Evolutionary conservation across 2,888 invertebrate genomes (phyloP).

Genomic region (Polietes domitor): DNA sequence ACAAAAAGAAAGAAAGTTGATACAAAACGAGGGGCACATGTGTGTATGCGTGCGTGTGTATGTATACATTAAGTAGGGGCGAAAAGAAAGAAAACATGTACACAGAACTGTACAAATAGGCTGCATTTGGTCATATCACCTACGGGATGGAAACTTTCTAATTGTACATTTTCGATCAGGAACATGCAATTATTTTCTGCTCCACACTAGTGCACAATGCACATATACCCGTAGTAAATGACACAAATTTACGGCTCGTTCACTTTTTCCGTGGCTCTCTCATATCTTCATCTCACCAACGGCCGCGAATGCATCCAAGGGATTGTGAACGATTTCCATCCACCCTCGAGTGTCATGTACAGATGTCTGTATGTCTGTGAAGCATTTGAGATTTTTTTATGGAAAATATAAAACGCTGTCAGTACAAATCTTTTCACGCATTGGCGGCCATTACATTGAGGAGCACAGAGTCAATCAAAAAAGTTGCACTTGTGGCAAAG

Average conservation of each 20-base stretch:
- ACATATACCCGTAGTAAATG: conserved; percentile 39
- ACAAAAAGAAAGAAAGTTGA: no score
- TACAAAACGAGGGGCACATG: not conserved
- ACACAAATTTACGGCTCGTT: conserved; percentile 25
- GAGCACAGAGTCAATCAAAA: not conserved
- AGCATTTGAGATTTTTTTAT: no score
- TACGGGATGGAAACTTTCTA: no score
- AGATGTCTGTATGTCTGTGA: not conserved
- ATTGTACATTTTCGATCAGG: no score
- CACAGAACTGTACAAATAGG: no score
- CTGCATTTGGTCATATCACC: no score
- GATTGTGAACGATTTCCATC: no score
- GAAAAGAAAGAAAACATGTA: no score
- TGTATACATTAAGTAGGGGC: no score
- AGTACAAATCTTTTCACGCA: not conserved
- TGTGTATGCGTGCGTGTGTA: no score
- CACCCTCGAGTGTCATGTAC: not conserved
- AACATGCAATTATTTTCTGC: no score
- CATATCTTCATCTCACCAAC: not conserved
- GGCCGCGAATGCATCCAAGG: not conserved
- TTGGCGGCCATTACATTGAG: not conserved
- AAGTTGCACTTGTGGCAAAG: not conserved
- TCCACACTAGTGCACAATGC: no score
- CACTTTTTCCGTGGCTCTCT: not conserved
- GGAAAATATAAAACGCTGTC: not conserved